phyloP scores from a whole-genome alignment of 2,113 vertebrate genomes.

The Centropristis striata region DNA sequence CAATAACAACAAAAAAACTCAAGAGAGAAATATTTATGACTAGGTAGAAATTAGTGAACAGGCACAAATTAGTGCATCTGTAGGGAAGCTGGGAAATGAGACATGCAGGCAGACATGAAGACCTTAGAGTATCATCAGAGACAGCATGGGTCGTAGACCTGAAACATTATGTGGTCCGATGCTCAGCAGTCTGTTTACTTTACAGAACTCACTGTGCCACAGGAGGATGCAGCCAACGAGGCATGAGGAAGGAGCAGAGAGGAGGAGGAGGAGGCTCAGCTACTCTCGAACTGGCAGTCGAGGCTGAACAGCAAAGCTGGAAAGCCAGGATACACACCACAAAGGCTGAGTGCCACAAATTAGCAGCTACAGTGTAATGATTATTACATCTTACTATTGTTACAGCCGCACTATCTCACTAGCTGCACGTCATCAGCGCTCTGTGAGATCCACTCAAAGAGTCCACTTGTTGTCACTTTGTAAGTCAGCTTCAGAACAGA shows the following conservation, averaged over 20 bases:
- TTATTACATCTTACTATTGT: conserved; percentile 16
- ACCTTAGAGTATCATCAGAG: conserved; percentile 24
- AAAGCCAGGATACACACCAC: conserved; percentile 13
- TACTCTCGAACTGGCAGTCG: conserved; percentile 33
- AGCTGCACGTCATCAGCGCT: background rate
- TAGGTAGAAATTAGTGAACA: conserved; percentile 3
- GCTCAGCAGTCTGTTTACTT: conserved; percentile 58
- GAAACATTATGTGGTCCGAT: conserved; percentile 42
- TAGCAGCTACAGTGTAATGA: conserved; percentile 10
- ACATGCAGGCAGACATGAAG: conserved; percentile 19
- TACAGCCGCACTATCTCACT: conserved; percentile 17
- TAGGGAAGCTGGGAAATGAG: conserved; percentile 7
- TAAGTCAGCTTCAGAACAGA: conserved; percentile 45
- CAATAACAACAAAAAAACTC: background rate
- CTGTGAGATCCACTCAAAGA: conserved; percentile 35
- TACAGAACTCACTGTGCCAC: conserved; percentile 39
- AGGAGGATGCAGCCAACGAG: conserved; percentile 48
- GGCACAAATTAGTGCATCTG: conserved; percentile 4
- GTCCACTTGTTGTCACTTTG: conserved; percentile 47
- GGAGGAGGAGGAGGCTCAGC: conserved; percentile 18
- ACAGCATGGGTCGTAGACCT: conserved; percentile 26
- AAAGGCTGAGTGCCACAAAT: conserved; percentile 28
- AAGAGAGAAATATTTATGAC: background rate
- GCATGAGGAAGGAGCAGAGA: conserved; percentile 32
- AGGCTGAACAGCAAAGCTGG: conserved; percentile 28